Evolutionary conservation across 2,113 vertebrate species (phyloP).

Genomic region (Meriones unguiculatus): DNA sequence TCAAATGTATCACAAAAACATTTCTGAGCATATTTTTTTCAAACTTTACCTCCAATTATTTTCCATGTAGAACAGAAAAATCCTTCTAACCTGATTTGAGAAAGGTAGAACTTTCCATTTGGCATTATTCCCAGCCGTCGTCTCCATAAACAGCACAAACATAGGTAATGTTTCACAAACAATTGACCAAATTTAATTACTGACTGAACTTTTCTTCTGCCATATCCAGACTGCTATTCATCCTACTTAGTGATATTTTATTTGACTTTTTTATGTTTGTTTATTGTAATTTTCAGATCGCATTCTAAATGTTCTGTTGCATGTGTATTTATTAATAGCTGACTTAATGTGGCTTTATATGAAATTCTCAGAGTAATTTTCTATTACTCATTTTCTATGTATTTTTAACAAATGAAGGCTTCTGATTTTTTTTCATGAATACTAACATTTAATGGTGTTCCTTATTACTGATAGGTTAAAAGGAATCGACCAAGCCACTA

Average conservation of each 20-base stretch:
- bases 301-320: neutral
- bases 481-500: neutral
- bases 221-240: too few relatives aligned
- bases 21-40: neutral
- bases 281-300: neutral
- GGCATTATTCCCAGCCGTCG: too few relatives aligned
- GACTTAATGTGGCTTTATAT: neutral
- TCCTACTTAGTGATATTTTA: neutral
- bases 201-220: neutral
- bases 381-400: neutral
- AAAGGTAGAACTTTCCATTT: neutral
- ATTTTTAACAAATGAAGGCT: neutral
- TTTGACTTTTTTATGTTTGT: neutral
- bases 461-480: neutral
- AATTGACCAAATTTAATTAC: neutral
- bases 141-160: too few relatives aligned
- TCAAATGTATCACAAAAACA: neutral
- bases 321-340: neutral
- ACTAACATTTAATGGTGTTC: too few relatives aligned
- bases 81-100: neutral
- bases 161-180: neutral
- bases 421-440: neutral
- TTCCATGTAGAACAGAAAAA: neutral
- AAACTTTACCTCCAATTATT: neutral
- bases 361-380: neutral